Conservation (phyloP, 2,113 vertebrate species). For the Peromyscus californicus region DNA sequence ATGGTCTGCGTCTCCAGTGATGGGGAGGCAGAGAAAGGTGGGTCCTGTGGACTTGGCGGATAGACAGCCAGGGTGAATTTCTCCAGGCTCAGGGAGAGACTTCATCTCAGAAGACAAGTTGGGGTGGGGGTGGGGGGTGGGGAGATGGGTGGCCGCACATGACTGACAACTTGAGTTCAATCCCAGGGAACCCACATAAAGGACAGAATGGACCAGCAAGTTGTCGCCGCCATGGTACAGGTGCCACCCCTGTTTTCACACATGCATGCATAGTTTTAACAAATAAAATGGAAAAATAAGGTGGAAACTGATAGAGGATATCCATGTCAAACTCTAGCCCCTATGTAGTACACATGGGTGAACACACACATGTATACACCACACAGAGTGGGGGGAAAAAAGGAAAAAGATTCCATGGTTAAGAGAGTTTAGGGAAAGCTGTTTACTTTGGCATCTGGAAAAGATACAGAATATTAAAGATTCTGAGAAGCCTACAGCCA, state of each 20-base stretch:
- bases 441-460: background rate
- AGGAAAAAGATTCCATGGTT: rapidly evolving
- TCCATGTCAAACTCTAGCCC: too few species aligned
- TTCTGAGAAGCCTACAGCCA: background rate
- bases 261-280: background rate
- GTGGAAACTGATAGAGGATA: background rate
- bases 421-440: background rate
- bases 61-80: too few species aligned
- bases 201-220: background rate
- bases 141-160: background rate
- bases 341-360: background rate
- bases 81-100: background rate
- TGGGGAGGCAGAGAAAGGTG: background rate
- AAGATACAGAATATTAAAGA: background rate
- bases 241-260: background rate
- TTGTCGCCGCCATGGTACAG: background rate
- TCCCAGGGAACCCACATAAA: background rate
- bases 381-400: background rate
- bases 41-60: background rate
- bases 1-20: rapidly evolving
- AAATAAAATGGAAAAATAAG: background rate
- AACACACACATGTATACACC: background rate
- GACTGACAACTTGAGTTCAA: background rate
- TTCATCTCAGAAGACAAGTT: background rate
- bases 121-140: too few species aligned